Base-by-base conservation (phyloP, 1,140 invertebrate genomes). In the Tetragonula clypearis region DNA sequence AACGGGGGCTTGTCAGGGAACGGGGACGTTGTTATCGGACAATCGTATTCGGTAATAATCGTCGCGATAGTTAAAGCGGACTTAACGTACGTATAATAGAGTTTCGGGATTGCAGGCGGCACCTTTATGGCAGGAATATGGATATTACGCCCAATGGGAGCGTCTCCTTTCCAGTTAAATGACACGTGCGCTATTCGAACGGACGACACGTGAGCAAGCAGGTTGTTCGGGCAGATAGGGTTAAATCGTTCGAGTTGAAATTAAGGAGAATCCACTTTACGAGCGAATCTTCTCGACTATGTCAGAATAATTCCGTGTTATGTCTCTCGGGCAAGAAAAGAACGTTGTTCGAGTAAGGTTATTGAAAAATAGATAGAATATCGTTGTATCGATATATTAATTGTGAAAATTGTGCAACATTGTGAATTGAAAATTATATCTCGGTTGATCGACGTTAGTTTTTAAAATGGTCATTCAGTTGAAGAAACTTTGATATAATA, bases 101-200 rank as follows among this genome's bases (percentile, higher is more conserved):
- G 82, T 53, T 62, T 72, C 56, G 26, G 68, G 82, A 84, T 76
- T 19, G 41, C 30, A 35, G 41, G 35, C 1, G 41, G 19, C 9
- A 62, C 82, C 68, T 84, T 84, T 79, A 83, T 69, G 62, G 53
- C 62, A 41, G 23, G 74, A 83, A 77, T 83, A 84, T 84, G 82
- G 82, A 84, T 71, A 84, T 84, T 79, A 60, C 68, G 11, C 65
- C 23, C 30, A 77, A 79, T 26, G 53, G 56, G 26, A 23, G 56
- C 21, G 41, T 71, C 41, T n/a, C 19, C 41, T 79, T 84, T n/a
- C 41, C 68, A 68, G 56, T 72, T 62, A 79, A 79, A 84, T 55
- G 72, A 26, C 72, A 76, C 60, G 80, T 62, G 68, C 8, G 56
- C 41, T 55, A 55, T 71, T 79, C 9, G 76, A 79, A 55, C 12